A percentile compares a stretch with the other conserved stretches of the same genome.
These are phyloP conservation scores for Stenichneumon culpator DNA, from an alignment of 2,888 invertebrate genomes.

Conservation along the genomic window DNA sequence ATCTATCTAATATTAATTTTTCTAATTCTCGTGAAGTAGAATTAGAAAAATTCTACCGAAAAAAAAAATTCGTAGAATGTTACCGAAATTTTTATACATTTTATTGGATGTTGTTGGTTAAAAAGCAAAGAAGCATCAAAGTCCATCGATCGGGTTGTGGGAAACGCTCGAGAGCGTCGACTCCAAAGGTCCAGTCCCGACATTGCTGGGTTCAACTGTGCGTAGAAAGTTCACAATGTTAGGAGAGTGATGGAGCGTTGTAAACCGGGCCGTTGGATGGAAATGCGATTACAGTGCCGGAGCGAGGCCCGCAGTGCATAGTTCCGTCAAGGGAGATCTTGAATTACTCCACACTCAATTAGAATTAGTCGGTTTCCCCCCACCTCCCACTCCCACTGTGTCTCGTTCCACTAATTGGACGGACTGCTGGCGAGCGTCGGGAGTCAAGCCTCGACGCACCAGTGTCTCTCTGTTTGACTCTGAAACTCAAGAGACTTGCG, in stretches of 20 bases:
- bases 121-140: no score
- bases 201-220: slow-evolving; percentile 21
- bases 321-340: slow-evolving; percentile 67
- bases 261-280: slow-evolving; percentile 45
- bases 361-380: slow-evolving; percentile 63
- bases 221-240: slow-evolving; percentile 44
- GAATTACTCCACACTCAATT: slow-evolving; percentile 69
- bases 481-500: slow-evolving; percentile 17
- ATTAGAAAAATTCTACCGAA: no score
- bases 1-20: no score
- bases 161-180: neutral
- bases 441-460: slow-evolving; percentile 8
- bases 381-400: slow-evolving; percentile 23
- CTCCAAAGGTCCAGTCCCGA: neutral
- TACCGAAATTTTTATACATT: no score
- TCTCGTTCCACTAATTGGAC: slow-evolving; percentile 65
- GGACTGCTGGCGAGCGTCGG: slow-evolving; percentile 56
- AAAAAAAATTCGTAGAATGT: no score
- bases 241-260: neutral
- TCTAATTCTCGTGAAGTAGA: no score
- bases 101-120: no score
- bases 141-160: neutral
- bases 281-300: slow-evolving; percentile 62
- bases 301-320: slow-evolving; percentile 48
- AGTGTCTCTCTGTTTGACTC: slow-evolving; percentile 25